phyloP scores from a whole-genome alignment of 2,797 vertebrate species.

The Nothura maculosa region DNA sequence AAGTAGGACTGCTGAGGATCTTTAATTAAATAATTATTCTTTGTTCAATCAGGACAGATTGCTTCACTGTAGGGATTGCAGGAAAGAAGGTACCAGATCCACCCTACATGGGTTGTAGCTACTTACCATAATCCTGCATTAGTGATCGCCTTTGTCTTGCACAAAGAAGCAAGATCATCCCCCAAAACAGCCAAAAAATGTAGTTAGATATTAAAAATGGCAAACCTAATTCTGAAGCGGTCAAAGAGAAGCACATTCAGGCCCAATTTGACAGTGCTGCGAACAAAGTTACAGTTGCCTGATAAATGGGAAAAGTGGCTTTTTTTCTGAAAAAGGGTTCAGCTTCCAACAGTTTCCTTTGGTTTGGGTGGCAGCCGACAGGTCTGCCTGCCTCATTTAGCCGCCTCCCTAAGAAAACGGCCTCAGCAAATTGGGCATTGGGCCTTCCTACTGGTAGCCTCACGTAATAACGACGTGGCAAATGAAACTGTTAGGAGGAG shows the following conservation, averaged over 20 bases:
- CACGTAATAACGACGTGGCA: not conserved
- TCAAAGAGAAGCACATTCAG: not conserved
- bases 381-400: not conserved
- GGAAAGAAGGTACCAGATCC: not conserved
- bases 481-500: not conserved
- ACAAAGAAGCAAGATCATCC: not conserved
- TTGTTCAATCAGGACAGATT: slow-evolving; percentile 52
- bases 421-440: not conserved
- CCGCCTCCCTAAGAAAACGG: not conserved
- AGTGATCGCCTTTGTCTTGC: not conserved
- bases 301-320: not conserved
- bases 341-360: not conserved
- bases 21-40: slow-evolving; percentile 73
- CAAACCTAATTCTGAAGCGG: not conserved
- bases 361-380: not conserved
- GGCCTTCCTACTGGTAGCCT: not conserved
- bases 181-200: not conserved
- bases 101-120: not conserved
- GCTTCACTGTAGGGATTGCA: not conserved
- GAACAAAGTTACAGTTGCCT: not conserved
- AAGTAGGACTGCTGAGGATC: slow-evolving; percentile 24
- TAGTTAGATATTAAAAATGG: not conserved
- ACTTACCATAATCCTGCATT: not conserved
- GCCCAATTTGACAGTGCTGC: not conserved
- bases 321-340: not conserved